Conservation (phyloP, 37 sponge, comb jelly and placozoan species). For the Amphimedon queenslandica region DNA sequence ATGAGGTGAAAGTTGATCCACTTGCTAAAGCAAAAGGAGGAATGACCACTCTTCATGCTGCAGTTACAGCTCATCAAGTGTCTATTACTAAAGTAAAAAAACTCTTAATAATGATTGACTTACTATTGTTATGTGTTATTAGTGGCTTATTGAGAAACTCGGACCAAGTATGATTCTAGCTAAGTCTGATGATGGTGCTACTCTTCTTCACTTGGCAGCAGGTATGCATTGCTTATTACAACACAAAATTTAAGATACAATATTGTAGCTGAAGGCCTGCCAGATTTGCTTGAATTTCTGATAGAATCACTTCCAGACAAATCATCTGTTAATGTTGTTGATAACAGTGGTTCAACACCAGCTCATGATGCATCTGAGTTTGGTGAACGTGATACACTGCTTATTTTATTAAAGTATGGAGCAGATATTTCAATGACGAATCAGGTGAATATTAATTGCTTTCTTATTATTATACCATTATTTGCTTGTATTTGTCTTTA, state of each 20-base stretch:
- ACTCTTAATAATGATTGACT: neutral
- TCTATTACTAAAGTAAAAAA: conserved; percentile 53
- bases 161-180: conserved; percentile 49
- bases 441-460: conserved; percentile 19
- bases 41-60: conserved; percentile 69
- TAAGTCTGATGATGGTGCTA: conserved; percentile 78
- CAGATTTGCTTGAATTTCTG: conserved; percentile 52
- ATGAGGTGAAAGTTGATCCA: conserved; percentile 57
- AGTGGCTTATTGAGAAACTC: conserved; percentile 69
- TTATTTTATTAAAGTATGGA: conserved; percentile 59
- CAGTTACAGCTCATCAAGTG: conserved; percentile 49
- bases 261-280: conserved; percentile 43
- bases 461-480: neutral
- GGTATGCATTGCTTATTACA: conserved; percentile 24
- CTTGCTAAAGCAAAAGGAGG: conserved; percentile 58
- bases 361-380: conserved; percentile 83
- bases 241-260: neutral
- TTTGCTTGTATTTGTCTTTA: neutral
- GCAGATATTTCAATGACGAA: conserved; percentile 56
- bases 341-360: conserved; percentile 62
- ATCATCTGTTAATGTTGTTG: conserved; percentile 35
- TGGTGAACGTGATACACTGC: conserved; percentile 38
- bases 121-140: neutral
- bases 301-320: conserved; percentile 43
- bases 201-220: conserved; percentile 82